Evolutionary conservation across 2,113 vertebrate genomes (phyloP), one percentile per base, ranked within the genome.

Genomic region (Lanius ludovicianus): DNA sequence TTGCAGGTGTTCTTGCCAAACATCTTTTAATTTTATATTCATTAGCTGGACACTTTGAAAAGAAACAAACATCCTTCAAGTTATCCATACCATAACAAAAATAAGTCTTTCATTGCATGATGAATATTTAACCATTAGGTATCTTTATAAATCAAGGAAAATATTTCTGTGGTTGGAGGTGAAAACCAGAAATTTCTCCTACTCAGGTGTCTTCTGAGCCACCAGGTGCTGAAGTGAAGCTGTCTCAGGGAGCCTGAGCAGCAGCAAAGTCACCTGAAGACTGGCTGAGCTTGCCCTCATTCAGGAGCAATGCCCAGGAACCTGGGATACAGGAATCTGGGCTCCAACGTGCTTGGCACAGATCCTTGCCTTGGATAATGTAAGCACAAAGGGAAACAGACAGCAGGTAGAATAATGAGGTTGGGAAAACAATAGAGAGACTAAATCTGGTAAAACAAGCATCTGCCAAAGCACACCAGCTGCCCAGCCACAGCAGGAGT

Each of bases 51-150:
- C 41, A 63, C 7, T 44, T 25, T 67, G 23, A 60, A 21, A 1
- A 6, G 37, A 73, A 31, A 3, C 46, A 35, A 16, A 16, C 0
- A 31, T 9, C 14, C 49, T 39, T 74, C 19, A 62, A 50, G 28
- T 57, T 47, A 93, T 18, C 35, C 17, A 10, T 11, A 21, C 27
- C 27, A 9, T 15, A 49, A 64, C 4, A 50, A 60, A 78, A 76
- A 57, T 14, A 12, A 17, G 2, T 6, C 1, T 47, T 28, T 39
- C 2, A 0, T 13, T 27, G 14, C 8, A 44, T 7, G 5, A 59
- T 28, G 5, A 56, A 73, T 15, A 15, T 37, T 63, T 68, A 82
- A 46, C 27, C 8, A 31, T 13, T 19, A 35, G 7, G 8, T 55
- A 35, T 21, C 37, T 59, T 42, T 7, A 49, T 25, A 50, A 87